Evolutionary conservation across 2,888 invertebrate species (phyloP).

Genomic region (Bellardia bayeri): DNA sequence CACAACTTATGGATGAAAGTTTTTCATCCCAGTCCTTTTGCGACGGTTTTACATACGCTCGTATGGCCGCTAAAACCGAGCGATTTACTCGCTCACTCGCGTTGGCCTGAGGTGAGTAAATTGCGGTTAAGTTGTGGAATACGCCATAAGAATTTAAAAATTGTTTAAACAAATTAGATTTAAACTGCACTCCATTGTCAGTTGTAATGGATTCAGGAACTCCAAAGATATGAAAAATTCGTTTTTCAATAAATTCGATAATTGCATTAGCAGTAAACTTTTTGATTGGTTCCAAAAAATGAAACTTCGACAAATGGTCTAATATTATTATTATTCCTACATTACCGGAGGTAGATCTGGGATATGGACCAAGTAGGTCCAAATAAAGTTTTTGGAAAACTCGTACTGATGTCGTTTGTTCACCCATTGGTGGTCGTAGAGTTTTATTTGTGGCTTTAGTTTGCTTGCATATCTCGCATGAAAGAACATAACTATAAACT

Average conservation of each 20-base stretch:
- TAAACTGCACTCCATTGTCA: constrained; percentile 13
- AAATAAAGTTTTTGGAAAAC: constrained; percentile 29
- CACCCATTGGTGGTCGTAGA: constrained; percentile 30
- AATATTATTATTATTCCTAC: neutral
- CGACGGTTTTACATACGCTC: neutral
- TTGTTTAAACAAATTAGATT: neutral
- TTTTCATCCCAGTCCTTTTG: neutral
- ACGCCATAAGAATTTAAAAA: constrained; percentile 3
- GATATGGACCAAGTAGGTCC: constrained; percentile 30
- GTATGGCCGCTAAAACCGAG: neutral
- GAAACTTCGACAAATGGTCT: no score
- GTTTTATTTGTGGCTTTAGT: constrained; percentile 24
- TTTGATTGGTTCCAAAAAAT: neutral
- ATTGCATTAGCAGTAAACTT: neutral
- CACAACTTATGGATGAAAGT: neutral
- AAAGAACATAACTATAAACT: neutral
- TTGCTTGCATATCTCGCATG: constrained; percentile 30
- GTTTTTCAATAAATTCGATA: neutral
- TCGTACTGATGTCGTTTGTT: constrained; percentile 16
- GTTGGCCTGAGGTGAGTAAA: constrained; percentile 5
- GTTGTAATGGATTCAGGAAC: neutral
- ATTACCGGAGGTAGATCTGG: constrained; percentile 13
- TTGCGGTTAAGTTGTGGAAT: neutral
- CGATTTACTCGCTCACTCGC: neutral
- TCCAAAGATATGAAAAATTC: neutral